These are phyloP conservation scores for Yponomeuta cagnagella DNA, from an alignment of 2,888 invertebrate genomes.

Conservation along the genomic window DNA sequence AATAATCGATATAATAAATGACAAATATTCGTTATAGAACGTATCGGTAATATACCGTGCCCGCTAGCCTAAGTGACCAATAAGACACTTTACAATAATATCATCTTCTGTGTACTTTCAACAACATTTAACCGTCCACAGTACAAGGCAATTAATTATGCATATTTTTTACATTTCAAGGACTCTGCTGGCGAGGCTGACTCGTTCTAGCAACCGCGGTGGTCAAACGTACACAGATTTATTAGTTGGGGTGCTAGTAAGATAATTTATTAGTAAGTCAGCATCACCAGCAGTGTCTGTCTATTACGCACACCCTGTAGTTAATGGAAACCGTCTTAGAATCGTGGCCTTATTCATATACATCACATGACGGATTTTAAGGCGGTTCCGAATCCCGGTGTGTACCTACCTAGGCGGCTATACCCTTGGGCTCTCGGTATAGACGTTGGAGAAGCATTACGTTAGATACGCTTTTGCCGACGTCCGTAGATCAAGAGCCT, in stretches of 20 bases:
- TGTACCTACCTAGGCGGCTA: background rate
- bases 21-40: conserved; percentile 8
- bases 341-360: background rate
- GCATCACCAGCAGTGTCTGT: background rate
- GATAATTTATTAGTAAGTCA: background rate
- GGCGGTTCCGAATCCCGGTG: background rate
- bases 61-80: conserved; percentile 6
- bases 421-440: background rate
- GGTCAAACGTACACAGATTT: background rate
- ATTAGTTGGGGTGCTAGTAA: background rate
- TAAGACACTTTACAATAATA: conserved; percentile 20
- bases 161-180: conserved; percentile 3
- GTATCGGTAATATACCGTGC: background rate
- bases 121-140: conserved; percentile 15
- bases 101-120: conserved; percentile 20
- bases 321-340: background rate
- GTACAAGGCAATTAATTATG: conserved; percentile 19
- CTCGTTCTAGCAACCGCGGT: background rate
- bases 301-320: background rate
- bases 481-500: background rate
- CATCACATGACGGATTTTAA: background rate
- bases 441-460: too few relatives aligned
- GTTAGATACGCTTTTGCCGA: background rate
- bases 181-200: background rate
- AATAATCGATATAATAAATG: conserved; percentile 11